phyloP scores from a whole-genome alignment of 2,113 vertebrate genomes.

The Hepsetus odoe region DNA sequence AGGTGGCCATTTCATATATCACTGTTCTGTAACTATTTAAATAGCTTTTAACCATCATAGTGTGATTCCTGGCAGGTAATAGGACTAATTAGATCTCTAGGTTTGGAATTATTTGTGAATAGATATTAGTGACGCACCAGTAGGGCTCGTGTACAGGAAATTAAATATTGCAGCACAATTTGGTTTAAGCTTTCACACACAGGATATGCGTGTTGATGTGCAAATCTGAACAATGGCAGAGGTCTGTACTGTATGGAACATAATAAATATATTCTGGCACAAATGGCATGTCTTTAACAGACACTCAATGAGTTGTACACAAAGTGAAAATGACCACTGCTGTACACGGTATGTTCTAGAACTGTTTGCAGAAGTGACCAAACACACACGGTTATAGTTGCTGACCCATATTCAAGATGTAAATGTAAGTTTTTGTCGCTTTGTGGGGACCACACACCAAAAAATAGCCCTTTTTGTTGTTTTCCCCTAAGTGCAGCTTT shows the following conservation, averaged over 20 bases:
- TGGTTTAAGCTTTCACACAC: constrained; percentile 12
- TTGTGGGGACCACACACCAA: too few species aligned
- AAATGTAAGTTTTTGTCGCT: neutral
- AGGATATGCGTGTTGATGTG: neutral
- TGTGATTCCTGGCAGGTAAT: neutral
- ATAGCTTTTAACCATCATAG: neutral
- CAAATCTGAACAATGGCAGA: neutral
- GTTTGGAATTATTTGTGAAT: neutral
- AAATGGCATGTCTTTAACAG: neutral
- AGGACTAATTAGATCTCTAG: neutral
- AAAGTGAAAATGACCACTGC: neutral
- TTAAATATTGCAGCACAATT: constrained; percentile 31
- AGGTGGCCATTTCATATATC: neutral
- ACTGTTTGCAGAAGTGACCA: constrained; percentile 42
- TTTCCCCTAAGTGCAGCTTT: too few species aligned
- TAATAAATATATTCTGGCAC: neutral
- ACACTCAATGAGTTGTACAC: neutral
- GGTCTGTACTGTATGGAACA: neutral
- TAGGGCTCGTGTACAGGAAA: constrained; percentile 14
- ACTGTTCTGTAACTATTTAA: neutral
- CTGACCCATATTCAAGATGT: constrained; percentile 29
- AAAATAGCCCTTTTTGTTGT: too few species aligned
- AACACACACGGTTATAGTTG: constrained; percentile 6
- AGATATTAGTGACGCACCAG: neutral
- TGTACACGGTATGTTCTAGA: constrained; percentile 52